A percentile compares a stretch with the other conserved stretches of the same genome.
phyloP scores from a whole-genome alignment of 2,797 vertebrate species.

The Cynopterus sphinx region DNA sequence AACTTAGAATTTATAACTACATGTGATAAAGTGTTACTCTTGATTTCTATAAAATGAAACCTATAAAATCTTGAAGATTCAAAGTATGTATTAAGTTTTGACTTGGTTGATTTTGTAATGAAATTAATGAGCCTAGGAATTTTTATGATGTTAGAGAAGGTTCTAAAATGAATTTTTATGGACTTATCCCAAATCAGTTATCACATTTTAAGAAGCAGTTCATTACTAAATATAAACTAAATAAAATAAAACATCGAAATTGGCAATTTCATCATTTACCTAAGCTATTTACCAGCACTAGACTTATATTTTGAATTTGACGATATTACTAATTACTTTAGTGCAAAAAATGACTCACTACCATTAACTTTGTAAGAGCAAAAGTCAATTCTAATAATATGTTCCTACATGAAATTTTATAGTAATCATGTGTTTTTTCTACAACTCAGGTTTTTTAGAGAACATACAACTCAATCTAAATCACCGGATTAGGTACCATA shows the following conservation, averaged over 20 bases:
- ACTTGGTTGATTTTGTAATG: slow-evolving; percentile 39
- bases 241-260: background rate
- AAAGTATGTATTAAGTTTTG: slow-evolving; percentile 33
- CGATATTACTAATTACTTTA: background rate
- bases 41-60: slow-evolving; percentile 42
- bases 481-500: background rate
- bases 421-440: background rate
- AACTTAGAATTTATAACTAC: slow-evolving; percentile 37
- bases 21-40: slow-evolving; percentile 12
- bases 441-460: background rate
- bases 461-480: background rate
- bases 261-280: slow-evolving; percentile 27
- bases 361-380: background rate
- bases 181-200: slow-evolving; percentile 23
- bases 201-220: background rate
- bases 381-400: slow-evolving; percentile 10
- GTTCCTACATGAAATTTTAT: background rate
- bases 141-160: background rate
- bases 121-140: slow-evolving; percentile 36
- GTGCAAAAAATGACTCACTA: background rate
- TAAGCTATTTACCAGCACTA: background rate
- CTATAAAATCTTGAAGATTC: background rate
- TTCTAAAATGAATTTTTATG: slow-evolving; percentile 18
- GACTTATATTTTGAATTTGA: background rate
- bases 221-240: background rate